Evolutionary conservation across 2,113 vertebrate species (phyloP), one percentile per base, ranked within the genome.

Genomic region (Raja brachyura): DNA sequence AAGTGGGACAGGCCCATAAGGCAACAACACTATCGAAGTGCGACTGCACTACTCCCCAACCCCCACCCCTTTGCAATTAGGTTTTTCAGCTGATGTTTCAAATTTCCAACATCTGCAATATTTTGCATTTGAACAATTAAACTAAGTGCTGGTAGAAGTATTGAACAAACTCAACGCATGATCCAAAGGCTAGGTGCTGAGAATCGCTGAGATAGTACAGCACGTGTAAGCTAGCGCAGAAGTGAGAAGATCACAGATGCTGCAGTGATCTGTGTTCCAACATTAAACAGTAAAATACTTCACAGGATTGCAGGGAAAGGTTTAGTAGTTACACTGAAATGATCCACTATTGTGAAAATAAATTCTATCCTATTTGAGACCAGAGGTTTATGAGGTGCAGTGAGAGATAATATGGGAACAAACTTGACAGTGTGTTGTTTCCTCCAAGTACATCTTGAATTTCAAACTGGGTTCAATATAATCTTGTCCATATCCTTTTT

Each of bases 331-430:
- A 94, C 94, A 93, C 93, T 93, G 93, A 93, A 95, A 95, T 95
- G 95, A 95, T 94, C 94, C 93, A 93, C 94, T 93, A 94, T 94
- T 95, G 93, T 95, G 94, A 93, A 73, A 94, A 95, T 95, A 95
- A 95, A 96, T 96, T 95, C 95, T 94, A 94, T 93, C 18, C 39
- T 93, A 93, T 93, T 79, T 48, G 76, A 70, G 93, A 93, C 93
- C 94, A 94, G 94, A 96, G 94, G 94, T 96, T 93, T 95, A 95
- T 93, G 16, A 94, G 94, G 95, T 94, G 94, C 93, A 94, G 94
- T 95, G 95, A 95, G 94, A 94, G 94, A 96, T 96, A 96, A 96
- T 94, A 95, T 93, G 54, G 90, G 33, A 92, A 28, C 90, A 39
- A 66, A 92, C 20, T 74, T 92, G 73, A 73, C 68, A 92, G 90